phyloP scores from a whole-genome alignment of 2,888 invertebrate species.

The Hipparchia semele region DNA sequence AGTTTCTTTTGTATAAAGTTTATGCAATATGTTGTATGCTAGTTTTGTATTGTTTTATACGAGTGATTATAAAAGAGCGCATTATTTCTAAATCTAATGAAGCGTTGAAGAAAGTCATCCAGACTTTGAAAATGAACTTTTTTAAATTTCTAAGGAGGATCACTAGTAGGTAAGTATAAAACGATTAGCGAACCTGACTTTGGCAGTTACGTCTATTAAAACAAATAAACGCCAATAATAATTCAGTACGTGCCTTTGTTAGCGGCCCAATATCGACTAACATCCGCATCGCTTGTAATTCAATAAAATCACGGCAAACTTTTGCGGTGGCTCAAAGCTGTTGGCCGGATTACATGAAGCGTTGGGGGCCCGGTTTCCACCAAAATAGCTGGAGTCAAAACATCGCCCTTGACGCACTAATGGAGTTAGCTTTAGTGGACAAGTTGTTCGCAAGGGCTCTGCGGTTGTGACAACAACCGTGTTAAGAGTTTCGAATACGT shows the following conservation, averaged over 20 bases:
- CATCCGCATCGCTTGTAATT: constrained; percentile 44
- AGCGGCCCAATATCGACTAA: constrained; percentile 8
- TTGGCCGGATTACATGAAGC: constrained; percentile 57
- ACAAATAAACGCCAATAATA: constrained; percentile 5
- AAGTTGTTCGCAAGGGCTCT: constrained; percentile 56
- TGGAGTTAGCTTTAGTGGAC: constrained; percentile 65
- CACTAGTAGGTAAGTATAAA: no score
- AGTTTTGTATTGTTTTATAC: no score
- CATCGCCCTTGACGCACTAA: constrained; percentile 62
- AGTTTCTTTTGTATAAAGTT: no score
- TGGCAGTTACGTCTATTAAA: neutral
- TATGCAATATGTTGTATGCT: no score
- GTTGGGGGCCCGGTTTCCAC: constrained; percentile 43
- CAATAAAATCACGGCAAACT: constrained; percentile 53
- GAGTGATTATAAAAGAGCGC: no score
- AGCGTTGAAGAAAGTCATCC: no score
- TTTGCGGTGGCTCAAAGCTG: constrained; percentile 56
- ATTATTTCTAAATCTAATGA: no score
- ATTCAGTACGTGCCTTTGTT: constrained; percentile 10
- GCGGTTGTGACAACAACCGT: constrained; percentile 51
- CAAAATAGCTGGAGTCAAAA: constrained; percentile 67
- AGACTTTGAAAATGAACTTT: no score
- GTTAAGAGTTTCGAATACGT: constrained; percentile 45
- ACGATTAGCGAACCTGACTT: no score
- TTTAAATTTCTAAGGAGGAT: no score